Evolutionary conservation across 2,113 vertebrate species (phyloP).

Genomic region (Silurus meridionalis): DNA sequence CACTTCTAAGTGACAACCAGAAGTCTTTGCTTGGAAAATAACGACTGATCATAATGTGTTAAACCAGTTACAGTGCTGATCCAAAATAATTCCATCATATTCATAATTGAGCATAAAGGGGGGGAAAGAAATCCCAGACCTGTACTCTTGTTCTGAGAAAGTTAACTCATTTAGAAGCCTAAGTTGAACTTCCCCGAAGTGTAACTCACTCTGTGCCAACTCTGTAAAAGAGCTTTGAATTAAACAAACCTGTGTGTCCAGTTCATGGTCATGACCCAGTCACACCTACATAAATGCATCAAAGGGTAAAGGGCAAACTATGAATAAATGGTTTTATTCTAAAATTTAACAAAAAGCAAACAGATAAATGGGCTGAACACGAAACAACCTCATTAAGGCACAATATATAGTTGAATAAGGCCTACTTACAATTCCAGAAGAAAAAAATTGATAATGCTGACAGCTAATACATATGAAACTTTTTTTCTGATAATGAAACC

Average conservation of each 20-base stretch:
- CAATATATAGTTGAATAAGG: not conserved
- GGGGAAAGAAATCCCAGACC: constrained; percentile 9
- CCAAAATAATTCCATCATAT: not conserved
- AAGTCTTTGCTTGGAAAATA: constrained; percentile 11
- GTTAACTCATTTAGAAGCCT: constrained; percentile 5
- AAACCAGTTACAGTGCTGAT: constrained; percentile 14
- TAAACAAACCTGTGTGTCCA: not conserved
- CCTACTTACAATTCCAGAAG: not conserved
- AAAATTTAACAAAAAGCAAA: not conserved
- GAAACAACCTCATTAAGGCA: too few relatives aligned
- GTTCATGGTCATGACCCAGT: constrained; percentile 3
- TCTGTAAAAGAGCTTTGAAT: constrained; percentile 23
- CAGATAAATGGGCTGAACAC: not conserved
- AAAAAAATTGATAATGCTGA: not conserved
- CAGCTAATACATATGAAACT: not conserved
- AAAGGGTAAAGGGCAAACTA: not conserved
- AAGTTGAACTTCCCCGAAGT: not conserved
- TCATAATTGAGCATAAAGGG: not conserved
- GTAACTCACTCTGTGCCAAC: not conserved
- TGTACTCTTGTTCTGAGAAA: not conserved
- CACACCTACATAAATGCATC: constrained; percentile 18
- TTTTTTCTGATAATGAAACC: constrained; percentile 4
- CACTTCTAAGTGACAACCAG: constrained; percentile 18
- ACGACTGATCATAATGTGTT: not conserved
- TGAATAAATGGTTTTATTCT: not conserved